Percentiles rank a stretch among this genome's conserved stretches.
phyloP scores from a whole-genome alignment of 2,888 invertebrate genomes.

The Phorcus lineatus region DNA sequence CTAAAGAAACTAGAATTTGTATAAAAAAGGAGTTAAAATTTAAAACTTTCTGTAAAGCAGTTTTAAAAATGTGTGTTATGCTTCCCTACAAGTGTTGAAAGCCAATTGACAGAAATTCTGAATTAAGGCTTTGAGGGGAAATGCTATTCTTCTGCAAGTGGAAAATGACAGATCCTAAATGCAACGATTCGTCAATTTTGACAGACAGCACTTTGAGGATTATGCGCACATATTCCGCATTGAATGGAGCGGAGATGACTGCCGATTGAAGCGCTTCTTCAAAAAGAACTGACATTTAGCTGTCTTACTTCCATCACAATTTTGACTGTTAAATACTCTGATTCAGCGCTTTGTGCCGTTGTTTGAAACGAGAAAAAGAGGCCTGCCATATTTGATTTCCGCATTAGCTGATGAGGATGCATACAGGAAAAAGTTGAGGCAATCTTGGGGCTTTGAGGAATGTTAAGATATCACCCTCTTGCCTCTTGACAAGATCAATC shows the following conservation, averaged over 20 bases:
- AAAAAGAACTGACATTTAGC: background rate
- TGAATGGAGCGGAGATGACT: background rate
- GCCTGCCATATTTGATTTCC: constrained; percentile 12
- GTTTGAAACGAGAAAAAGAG: background rate
- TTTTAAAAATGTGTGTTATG: no score
- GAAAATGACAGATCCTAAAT: constrained; percentile 17
- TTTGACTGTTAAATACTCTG: constrained; percentile 5
- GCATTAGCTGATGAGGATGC: background rate
- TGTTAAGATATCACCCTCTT: background rate
- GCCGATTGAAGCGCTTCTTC: background rate
- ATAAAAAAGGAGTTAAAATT: no score
- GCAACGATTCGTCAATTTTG: constrained; percentile 16
- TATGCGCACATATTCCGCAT: background rate
- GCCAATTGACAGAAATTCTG: no score
- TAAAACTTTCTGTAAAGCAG: no score
- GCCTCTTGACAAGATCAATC: background rate
- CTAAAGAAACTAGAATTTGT: no score
- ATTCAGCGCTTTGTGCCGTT: background rate
- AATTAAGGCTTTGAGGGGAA: no score
- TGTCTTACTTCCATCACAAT: constrained; percentile 5
- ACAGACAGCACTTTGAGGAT: constrained; percentile 11
- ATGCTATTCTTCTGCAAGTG: background rate
- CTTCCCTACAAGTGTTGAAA: no score
- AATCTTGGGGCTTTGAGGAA: background rate
- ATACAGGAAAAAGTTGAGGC: background rate